Evolutionary conservation across 2,797 vertebrate species (phyloP).

Genomic region (Etheostoma perlongum): DNA sequence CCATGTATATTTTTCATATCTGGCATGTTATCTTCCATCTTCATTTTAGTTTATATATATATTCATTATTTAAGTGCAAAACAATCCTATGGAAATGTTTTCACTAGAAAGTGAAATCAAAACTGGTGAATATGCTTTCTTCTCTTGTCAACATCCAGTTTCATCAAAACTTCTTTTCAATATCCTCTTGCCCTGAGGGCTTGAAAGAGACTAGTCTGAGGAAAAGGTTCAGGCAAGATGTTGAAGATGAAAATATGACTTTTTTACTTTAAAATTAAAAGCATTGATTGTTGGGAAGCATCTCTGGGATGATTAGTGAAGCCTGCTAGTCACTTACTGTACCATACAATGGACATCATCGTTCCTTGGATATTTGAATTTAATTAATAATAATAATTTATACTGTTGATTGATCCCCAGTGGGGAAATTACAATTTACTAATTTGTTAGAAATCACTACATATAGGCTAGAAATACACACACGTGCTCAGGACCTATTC

Average conservation of each 20-base stretch:
- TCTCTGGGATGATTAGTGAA: background rate
- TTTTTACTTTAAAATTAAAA: background rate
- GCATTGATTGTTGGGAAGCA: background rate
- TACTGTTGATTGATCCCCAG: no score
- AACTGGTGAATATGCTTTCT: constrained; percentile 12
- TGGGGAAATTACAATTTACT: no score
- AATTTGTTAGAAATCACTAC: no score
- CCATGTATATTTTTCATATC: background rate
- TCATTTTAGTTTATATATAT: no score
- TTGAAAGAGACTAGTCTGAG: background rate
- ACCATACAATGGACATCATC: background rate
- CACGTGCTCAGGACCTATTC: no score
- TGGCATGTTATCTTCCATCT: background rate
- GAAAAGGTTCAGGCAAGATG: background rate
- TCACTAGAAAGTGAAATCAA: background rate
- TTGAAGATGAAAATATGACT: background rate
- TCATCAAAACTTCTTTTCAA: constrained; percentile 3
- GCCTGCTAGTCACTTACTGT: background rate
- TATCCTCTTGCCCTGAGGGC: background rate
- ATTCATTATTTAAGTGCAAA: background rate
- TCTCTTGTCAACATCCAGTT: background rate
- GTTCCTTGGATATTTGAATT: background rate
- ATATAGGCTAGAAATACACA: no score
- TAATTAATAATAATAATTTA: background rate
- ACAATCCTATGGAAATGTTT: background rate